Conservation (phyloP, 2,113 vertebrate genomes). For the Macrotis lagotis region DNA sequence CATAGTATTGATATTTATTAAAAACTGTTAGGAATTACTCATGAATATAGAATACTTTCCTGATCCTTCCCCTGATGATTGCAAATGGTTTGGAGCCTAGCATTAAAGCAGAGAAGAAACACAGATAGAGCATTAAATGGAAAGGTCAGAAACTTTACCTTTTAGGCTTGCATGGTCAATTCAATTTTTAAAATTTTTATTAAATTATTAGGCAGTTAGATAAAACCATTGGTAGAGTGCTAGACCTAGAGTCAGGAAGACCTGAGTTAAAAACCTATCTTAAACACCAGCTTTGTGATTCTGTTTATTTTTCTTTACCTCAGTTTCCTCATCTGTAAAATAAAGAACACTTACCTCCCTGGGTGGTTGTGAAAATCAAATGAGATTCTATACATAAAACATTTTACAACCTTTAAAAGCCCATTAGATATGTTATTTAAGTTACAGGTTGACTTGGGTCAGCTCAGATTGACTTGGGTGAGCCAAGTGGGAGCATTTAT, state of each 20-base stretch:
- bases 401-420: not conserved
- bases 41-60: not conserved
- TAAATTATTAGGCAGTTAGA: not conserved
- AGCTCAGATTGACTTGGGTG: not conserved
- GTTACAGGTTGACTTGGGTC: not conserved
- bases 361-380: not conserved
- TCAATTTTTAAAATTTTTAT: not conserved
- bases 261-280: not conserved
- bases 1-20: slow-evolving; percentile 10
- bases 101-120: not conserved
- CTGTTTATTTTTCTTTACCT: not conserved
- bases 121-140: not conserved
- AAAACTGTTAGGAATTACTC: not conserved
- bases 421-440: not conserved
- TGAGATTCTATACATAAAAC: not conserved
- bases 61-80: not conserved
- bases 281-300: not conserved
- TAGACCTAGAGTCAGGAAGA: not conserved
- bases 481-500: not conserved
- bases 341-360: not conserved
- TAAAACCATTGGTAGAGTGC: not conserved
- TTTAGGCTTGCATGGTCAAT: not conserved
- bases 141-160: not conserved
- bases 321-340: not conserved
- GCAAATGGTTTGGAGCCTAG: not conserved